Evolutionary conservation across 2,888 invertebrate species (phyloP), one percentile per base, ranked within the genome.

Genomic region (Lycocerus yunnanus): DNA sequence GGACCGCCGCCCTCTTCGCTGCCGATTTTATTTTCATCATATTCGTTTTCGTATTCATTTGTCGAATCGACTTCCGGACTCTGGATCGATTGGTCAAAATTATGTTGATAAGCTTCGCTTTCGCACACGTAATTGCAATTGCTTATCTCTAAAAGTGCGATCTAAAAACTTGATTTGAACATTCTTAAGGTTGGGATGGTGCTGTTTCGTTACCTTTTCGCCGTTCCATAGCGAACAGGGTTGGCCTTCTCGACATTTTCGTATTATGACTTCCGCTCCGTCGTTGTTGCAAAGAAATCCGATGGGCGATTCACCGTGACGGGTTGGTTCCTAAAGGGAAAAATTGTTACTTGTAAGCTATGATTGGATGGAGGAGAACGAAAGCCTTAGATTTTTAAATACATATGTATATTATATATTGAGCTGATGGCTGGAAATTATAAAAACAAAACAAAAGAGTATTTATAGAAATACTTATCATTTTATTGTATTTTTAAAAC

Each of bases 81-180:
- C n/a, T 81, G 80, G 71, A 77, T 77, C 59, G 79, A 78, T 60
- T 76, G 81, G 24, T 78, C 79, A 66, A 70, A 76, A 63, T 71
- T 76, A 58, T 72, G 70, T 14, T 58, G 68, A 20, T 76, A 67
- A n/a, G 77, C 15, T 9, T 72, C 72, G 68, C 81, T 87, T 58
- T 91, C 90, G 82, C 94, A 95, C 0, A 92, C 91, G 83, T 94
- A 94, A 73, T 91, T 90, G 83, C 95, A 95, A 58, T 91, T 90
- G 18, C 90, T 90, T 73, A 95, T 88, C 60, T 91, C 89, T 69
- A 95, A 86, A 4, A 89, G 89, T 11, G 94, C 94, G 72, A 88
- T 84, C 89, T 91, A 83, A 84, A 80, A 88, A 63, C n/a, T 63
- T 63, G 18, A 83, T 20, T 68, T 27, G 27, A 43, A 58, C 27